Percentiles rank a stretch among this genome's conserved stretches.
phyloP scores from a whole-genome alignment of 35 echinoderm and acorn worm species.

The Lytechinus pictus region DNA sequence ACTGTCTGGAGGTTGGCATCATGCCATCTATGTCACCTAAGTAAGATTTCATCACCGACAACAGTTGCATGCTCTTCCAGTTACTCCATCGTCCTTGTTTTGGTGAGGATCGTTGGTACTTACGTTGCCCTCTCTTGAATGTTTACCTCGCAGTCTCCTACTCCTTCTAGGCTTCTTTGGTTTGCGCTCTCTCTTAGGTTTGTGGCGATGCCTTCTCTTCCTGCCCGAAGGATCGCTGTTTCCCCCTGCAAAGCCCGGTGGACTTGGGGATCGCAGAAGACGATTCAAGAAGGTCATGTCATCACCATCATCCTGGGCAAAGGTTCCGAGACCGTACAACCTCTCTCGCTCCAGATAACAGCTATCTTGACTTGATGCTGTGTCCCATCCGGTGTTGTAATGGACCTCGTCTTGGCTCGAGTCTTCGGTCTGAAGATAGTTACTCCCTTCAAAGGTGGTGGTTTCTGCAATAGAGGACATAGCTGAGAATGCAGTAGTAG shows the following conservation, averaged over 20 bases:
- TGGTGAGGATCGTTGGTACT: background rate
- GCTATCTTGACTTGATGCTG: conserved; percentile 6
- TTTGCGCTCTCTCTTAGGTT: conserved; percentile 18
- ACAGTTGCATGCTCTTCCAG: background rate
- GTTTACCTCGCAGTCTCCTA: background rate
- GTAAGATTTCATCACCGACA: background rate
- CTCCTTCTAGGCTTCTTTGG: conserved; percentile 37
- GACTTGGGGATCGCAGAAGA: conserved; percentile 13
- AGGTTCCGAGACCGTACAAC: background rate
- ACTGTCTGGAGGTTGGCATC: background rate
- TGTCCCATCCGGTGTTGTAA: background rate
- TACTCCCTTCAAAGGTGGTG: background rate
- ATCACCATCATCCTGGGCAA: background rate
- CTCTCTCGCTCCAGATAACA: background rate
- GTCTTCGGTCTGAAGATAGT: background rate
- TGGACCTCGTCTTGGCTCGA: background rate
- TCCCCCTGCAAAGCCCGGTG: background rate
- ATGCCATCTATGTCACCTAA: background rate
- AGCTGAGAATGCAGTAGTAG: background rate
- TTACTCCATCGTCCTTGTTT: background rate
- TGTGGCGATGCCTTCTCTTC: background rate
- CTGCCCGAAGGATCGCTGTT: background rate
- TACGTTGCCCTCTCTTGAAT: background rate
- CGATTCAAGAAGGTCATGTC: background rate
- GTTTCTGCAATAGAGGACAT: background rate